Evolutionary conservation across 2,113 vertebrate genomes (phyloP).

Genomic region (Ceuthmochares aereus): DNA sequence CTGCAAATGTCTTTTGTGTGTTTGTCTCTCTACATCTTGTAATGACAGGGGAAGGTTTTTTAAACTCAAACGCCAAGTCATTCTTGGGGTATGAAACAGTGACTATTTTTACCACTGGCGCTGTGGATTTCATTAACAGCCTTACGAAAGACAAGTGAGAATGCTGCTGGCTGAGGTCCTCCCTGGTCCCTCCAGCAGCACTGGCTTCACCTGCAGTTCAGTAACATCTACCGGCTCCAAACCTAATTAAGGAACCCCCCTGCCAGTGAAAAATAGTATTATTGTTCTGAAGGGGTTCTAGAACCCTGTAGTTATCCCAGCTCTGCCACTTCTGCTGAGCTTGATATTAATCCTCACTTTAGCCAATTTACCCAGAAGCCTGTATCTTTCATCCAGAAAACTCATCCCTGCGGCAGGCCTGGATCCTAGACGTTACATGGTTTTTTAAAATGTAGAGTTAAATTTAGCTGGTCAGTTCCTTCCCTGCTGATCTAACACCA

Average conservation of each 20-base stretch:
- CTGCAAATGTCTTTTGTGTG: not conserved
- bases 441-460: not conserved
- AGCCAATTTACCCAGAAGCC: not conserved
- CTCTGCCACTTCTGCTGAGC: not conserved
- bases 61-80: not conserved
- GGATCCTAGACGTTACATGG: not conserved
- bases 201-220: not conserved
- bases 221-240: not conserved
- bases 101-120: not conserved
- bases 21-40: not conserved
- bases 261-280: not conserved
- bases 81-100: not conserved
- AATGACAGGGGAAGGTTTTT: not conserved
- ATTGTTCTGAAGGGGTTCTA: not conserved
- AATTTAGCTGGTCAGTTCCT: not conserved
- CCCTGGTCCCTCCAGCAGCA: not conserved
- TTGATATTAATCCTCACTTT: not conserved
- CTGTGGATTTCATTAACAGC: not conserved
- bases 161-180: not conserved
- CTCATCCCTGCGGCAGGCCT: not conserved
- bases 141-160: not conserved
- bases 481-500: not conserved
- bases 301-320: not conserved
- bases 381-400: not conserved
- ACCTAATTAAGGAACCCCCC: not conserved